Percentiles rank a stretch among this genome's conserved stretches.
These are phyloP conservation scores for Hybos culiciformis DNA, from an alignment of 2,888 invertebrate genomes.

Conservation along the genomic window DNA sequence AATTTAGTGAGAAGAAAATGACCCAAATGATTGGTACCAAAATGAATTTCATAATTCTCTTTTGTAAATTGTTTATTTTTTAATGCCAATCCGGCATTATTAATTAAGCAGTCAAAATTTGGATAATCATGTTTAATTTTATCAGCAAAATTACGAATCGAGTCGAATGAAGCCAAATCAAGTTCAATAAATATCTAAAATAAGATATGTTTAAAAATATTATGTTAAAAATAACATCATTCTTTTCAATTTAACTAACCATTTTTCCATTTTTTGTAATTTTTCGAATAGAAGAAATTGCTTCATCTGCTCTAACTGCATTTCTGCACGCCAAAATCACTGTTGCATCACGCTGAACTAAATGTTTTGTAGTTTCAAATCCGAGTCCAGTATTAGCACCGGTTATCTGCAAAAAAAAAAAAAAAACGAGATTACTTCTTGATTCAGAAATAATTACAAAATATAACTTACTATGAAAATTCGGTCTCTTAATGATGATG, in stretches of 20 bases:
- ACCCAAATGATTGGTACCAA: conserved; percentile 71
- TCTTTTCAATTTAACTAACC: conserved; percentile 38
- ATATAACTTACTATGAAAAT: no score
- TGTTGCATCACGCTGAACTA: conserved; percentile 56
- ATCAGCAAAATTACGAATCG: conserved; percentile 56
- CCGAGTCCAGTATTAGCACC: conserved; percentile 79
- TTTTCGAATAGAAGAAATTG: conserved; percentile 48
- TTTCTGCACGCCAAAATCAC: conserved; percentile 73
- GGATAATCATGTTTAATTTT: conserved; percentile 50
- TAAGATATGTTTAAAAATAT: neutral
- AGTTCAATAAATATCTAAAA: conserved; percentile 39
- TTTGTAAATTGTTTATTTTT: conserved; percentile 47
- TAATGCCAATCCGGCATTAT: conserved; percentile 66
- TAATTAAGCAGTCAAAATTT: conserved; percentile 59
- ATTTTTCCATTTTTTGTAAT: conserved; percentile 46
- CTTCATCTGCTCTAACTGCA: conserved; percentile 46
- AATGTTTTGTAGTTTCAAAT: conserved; percentile 58
- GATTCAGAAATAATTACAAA: no score
- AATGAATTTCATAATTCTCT: conserved; percentile 67
- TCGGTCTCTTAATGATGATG: conserved; percentile 43
- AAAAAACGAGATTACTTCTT: no score
- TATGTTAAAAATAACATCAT: neutral
- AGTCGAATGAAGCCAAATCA: conserved; percentile 58
- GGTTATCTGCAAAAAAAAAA: no score
- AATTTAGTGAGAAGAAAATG: conserved; percentile 77